phyloP scores from a whole-genome alignment of 2,797 vertebrate species.

The Urocyon cinereoargenteus region DNA sequence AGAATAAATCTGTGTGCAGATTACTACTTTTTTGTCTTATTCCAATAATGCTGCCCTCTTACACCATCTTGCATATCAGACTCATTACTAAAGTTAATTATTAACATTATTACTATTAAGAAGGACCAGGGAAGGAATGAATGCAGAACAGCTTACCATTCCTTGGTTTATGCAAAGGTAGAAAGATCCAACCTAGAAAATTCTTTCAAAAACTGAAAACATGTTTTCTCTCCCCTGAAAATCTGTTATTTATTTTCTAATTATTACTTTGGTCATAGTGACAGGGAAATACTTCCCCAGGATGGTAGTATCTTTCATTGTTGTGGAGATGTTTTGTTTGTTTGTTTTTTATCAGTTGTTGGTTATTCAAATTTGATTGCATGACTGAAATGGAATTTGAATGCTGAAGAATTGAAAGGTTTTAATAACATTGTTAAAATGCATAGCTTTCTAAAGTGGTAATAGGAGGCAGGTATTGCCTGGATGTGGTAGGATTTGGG shows the following conservation, averaged over 20 bases:
- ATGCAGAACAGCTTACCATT: background rate
- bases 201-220: background rate
- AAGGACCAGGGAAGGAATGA: background rate
- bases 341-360: background rate
- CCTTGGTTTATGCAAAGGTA: background rate
- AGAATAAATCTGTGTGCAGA: conserved; percentile 49
- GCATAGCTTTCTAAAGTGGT: background rate
- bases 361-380: background rate
- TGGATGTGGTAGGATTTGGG: background rate
- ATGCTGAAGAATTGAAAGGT: background rate
- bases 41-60: background rate
- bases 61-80: background rate
- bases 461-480: background rate
- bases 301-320: background rate
- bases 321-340: background rate
- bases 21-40: background rate
- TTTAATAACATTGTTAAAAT: conserved; percentile 13
- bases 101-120: background rate
- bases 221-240: background rate
- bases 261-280: background rate
- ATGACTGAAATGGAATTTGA: conserved; percentile 9
- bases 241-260: background rate
- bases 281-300: background rate
- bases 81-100: background rate
- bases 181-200: background rate